Evolutionary conservation across 2,888 invertebrate genomes (phyloP), one percentile per base, ranked within the genome.

Genomic region (Pyrgus malvae): DNA sequence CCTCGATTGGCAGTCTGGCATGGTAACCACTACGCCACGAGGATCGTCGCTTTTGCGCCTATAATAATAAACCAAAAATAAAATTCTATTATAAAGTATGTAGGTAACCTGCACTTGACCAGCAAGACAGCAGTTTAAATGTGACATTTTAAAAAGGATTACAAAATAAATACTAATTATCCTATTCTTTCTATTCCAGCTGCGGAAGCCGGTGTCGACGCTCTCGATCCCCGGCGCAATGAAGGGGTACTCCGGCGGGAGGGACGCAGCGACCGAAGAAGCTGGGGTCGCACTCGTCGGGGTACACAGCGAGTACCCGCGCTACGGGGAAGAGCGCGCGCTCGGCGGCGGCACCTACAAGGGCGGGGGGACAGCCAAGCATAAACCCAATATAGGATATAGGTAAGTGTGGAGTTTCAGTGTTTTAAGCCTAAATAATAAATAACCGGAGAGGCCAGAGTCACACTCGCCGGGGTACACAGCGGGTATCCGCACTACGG

Each of bases 151-250:
- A 4, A 4, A 21, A 21, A n/a, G n/a, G n/a, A 21, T 6, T 6
- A 4, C 6, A 21, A 21, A 21, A 3, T 21, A 21, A 21, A 6
- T 3, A 21, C 3, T 21, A 23, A 40, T 40, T 11, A 12, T 14
- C 14, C 3, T 21, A 21, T 33, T 12, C 21, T 11, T 16, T 33
- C 45, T 6, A 23, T 54, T 94, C 59, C 94, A 98, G 96, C 95
- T 98, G 91, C 97, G 98, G 92, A 98, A 98, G 93, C 98, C 98
- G 91, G 96, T 96, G 90, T 98, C 98, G 91, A 97, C 97, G 88
- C 95, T 97, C 88, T 98, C 98, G 92, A 96, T 98, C 91, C 97
- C 98, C 85, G 97, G 97, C 90, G 96, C 96, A 89, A 96, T 96
- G 94, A 96, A 96, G 93, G 92, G 91, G 78, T 91, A 91, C 80